Evolutionary conservation across 2,113 vertebrate genomes (phyloP).

Genomic region (Limanda limanda): DNA sequence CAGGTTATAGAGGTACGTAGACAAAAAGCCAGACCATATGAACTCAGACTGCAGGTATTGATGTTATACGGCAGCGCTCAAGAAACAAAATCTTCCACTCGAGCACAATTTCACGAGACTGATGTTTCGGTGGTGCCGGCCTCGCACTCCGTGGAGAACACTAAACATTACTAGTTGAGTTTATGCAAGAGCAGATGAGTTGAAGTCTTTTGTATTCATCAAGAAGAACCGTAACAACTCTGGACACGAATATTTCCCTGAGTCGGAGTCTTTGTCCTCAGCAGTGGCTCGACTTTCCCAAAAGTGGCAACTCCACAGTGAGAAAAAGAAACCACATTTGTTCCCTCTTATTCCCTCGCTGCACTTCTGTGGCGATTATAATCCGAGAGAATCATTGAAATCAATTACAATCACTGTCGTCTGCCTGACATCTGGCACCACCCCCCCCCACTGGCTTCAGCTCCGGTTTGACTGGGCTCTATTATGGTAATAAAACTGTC

Average conservation of each 20-base stretch:
- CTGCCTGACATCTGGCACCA: slow-evolving; percentile 53
- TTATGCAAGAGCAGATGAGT: slow-evolving; percentile 13
- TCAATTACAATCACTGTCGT: slow-evolving; percentile 81
- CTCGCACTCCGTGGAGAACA: slow-evolving; percentile 16
- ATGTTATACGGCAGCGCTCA: background rate
- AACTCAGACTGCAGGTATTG: background rate
- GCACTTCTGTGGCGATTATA: slow-evolving; percentile 67
- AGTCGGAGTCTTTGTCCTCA: slow-evolving; percentile 30
- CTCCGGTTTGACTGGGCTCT: slow-evolving; percentile 63
- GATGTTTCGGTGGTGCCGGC: slow-evolving; percentile 17
- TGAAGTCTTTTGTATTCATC: slow-evolving; percentile 27
- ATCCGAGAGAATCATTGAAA: slow-evolving; percentile 79
- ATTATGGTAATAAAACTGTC: slow-evolving; percentile 73
- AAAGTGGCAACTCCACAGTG: slow-evolving; percentile 42
- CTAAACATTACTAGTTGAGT: slow-evolving; percentile 21
- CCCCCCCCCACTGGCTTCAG: slow-evolving; percentile 44
- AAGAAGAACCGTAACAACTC: slow-evolving; percentile 23
- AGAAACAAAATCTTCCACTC: slow-evolving; percentile 2
- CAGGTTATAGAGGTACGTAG: background rate
- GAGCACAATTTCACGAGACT: slow-evolving; percentile 2
- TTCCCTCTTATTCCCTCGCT: slow-evolving; percentile 15
- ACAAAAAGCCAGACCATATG: background rate
- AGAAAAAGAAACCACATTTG: slow-evolving; percentile 38
- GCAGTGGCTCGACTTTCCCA: slow-evolving; percentile 31
- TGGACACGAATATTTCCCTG: slow-evolving; percentile 39